These are phyloP conservation scores for Acholoe squamosa DNA, from an alignment of 2,888 invertebrate species.

Conservation along the genomic window DNA sequence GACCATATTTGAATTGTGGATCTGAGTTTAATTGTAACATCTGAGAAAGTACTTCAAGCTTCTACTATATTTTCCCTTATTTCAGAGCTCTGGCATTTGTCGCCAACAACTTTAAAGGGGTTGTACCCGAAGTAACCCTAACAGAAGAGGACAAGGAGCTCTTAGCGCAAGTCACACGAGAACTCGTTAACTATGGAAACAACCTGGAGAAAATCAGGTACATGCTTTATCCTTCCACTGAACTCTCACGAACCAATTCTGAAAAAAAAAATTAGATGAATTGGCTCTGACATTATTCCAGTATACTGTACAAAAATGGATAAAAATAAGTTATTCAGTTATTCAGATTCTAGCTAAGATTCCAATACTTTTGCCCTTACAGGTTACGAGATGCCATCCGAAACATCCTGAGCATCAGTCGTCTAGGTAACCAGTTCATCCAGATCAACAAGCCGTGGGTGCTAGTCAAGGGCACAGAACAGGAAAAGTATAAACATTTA, in stretches of 20 bases:
- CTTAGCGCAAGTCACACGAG: slow-evolving; percentile 86
- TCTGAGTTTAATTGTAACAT: too few relatives aligned
- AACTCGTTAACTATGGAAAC: slow-evolving; percentile 78
- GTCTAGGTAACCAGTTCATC: slow-evolving; percentile 98
- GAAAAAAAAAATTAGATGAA: background rate
- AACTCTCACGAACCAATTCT: too few relatives aligned
- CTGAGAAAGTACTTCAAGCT: too few relatives aligned
- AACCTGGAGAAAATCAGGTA: slow-evolving; percentile 81
- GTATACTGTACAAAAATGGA: background rate
- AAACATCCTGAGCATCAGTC: slow-evolving; percentile 92
- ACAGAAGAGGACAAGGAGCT: slow-evolving; percentile 89
- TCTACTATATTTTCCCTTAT: too few relatives aligned
- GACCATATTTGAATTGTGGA: too few relatives aligned
- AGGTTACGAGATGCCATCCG: slow-evolving; percentile 92
- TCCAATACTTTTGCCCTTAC: slow-evolving; percentile 28
- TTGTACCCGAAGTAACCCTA: slow-evolving; percentile 87
- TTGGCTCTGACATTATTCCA: background rate
- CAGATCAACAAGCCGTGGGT: slow-evolving; percentile 98
- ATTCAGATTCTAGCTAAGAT: too few relatives aligned
- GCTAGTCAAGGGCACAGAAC: slow-evolving; percentile 90
- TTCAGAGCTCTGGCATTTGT: slow-evolving; percentile 93
- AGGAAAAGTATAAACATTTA: slow-evolving; percentile 86
- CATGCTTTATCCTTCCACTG: slow-evolving; percentile 30
- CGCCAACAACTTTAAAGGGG: slow-evolving; percentile 90
- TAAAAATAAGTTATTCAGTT: too few relatives aligned